Percentiles rank a stretch among this genome's conserved stretches.
phyloP scores from a whole-genome alignment of 2,888 invertebrate genomes.

The Lepidonotus clava region DNA sequence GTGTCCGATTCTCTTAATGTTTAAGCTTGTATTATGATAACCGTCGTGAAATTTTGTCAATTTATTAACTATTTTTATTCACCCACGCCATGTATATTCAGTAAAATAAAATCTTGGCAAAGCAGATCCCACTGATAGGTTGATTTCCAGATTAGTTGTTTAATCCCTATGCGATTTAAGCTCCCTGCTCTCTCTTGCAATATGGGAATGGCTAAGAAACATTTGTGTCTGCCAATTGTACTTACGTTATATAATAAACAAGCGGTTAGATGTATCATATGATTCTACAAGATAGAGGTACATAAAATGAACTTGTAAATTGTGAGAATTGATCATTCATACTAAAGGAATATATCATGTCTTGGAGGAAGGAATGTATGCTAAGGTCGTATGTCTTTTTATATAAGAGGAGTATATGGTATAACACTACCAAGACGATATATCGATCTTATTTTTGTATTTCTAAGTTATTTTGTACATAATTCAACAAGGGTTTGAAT shows the following conservation, averaged over 20 bases:
- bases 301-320: not conserved
- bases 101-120: too few relatives aligned
- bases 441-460: slow-evolving; percentile 38
- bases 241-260: not conserved
- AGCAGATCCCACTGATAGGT: too few relatives aligned
- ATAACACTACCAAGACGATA: not conserved
- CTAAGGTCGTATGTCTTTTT: not conserved
- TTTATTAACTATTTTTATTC: too few relatives aligned
- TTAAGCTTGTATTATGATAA: too few relatives aligned
- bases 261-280: too few relatives aligned
- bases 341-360: not conserved
- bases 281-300: too few relatives aligned
- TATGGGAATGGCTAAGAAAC: not conserved
- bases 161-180: too few relatives aligned
- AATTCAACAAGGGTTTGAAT: not conserved
- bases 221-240: not conserved
- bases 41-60: too few relatives aligned
- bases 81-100: too few relatives aligned
- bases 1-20: too few relatives aligned
- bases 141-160: too few relatives aligned
- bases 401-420: not conserved
- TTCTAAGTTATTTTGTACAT: slow-evolving; percentile 28
- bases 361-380: not conserved
- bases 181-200: not conserved
- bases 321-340: not conserved